Percentiles rank a stretch among this genome's conserved stretches.
These are phyloP conservation scores for Helostoma temminkii DNA, from an alignment of 2,797 vertebrate species.

Conservation along the genomic window DNA sequence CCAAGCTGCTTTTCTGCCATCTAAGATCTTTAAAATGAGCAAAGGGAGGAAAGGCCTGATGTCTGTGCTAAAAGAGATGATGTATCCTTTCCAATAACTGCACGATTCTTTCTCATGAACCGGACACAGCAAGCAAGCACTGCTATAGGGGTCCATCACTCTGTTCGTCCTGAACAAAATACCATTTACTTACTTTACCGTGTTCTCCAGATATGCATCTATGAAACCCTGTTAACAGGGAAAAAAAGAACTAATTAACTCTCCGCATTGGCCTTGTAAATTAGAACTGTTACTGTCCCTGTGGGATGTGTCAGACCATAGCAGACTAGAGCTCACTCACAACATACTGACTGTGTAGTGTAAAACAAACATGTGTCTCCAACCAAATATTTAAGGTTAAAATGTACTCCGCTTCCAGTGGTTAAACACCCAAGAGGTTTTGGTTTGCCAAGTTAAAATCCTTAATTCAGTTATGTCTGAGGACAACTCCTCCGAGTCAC, in stretches of 20 bases:
- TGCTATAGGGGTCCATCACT: neutral
- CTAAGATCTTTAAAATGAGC: constrained; percentile 14
- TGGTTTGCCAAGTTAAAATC: no score
- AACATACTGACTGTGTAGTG: no score
- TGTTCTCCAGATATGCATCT: neutral
- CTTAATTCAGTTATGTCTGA: neutral
- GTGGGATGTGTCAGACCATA: no score
- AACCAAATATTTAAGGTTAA: no score
- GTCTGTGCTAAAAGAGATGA: constrained; percentile 10
- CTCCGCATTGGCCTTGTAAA: neutral
- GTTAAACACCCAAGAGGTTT: no score
- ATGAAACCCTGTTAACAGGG: neutral
- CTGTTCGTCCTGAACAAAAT: neutral
- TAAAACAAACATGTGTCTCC: no score
- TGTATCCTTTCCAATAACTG: neutral
- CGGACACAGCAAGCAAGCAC: constrained; percentile 17
- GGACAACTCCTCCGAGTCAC: neutral
- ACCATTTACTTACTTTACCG: constrained; percentile 6
- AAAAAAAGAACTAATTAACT: no score
- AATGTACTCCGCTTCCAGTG: no score
- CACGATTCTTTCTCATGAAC: constrained; percentile 11
- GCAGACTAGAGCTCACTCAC: no score
- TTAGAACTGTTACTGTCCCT: neutral
- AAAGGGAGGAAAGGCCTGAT: constrained; percentile 11
- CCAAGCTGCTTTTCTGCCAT: constrained; percentile 1